Evolutionary conservation across 2,888 invertebrate genomes (phyloP).

Genomic region (Odiellus spinosus): DNA sequence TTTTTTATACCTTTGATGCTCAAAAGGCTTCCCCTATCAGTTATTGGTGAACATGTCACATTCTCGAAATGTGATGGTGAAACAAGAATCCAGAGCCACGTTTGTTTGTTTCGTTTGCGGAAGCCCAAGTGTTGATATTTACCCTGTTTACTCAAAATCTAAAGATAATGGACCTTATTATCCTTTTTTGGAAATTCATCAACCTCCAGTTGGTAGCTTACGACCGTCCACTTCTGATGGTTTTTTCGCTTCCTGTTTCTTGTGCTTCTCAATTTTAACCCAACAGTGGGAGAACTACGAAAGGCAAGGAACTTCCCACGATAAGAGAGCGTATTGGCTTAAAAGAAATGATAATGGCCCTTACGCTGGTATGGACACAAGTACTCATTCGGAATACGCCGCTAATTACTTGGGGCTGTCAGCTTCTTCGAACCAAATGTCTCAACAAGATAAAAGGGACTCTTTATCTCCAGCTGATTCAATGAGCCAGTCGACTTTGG

Average conservation of each 20-base stretch:
- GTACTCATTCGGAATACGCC: constrained; percentile 78
- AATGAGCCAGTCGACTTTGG: too few species aligned
- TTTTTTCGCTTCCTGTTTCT: constrained; percentile 55
- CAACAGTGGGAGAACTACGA: constrained; percentile 89
- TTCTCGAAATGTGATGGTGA: too few species aligned
- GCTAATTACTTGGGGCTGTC: constrained; percentile 53
- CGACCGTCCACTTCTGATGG: constrained; percentile 27
- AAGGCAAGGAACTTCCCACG: constrained; percentile 62
- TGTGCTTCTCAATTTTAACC: constrained; percentile 67
- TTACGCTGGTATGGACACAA: constrained; percentile 76
- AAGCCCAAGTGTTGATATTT: constrained; percentile 8
- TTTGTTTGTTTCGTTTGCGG: constrained; percentile 10
- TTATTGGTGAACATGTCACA: too few species aligned
- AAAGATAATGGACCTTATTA: constrained; percentile 46
- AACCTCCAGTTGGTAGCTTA: constrained; percentile 55
- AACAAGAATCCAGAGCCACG: too few species aligned
- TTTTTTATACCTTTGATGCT: too few species aligned
- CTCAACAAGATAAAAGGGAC: background rate
- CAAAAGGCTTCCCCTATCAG: too few species aligned
- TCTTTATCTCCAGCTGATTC: too few species aligned
- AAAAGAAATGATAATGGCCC: constrained; percentile 79
- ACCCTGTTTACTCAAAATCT: constrained; percentile 10
- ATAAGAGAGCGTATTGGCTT: constrained; percentile 78
- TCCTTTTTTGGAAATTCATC: constrained; percentile 77
- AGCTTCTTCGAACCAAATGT: background rate